Evolutionary conservation across 2,888 invertebrate genomes (phyloP).

Genomic region (Orthosia gracilis): DNA sequence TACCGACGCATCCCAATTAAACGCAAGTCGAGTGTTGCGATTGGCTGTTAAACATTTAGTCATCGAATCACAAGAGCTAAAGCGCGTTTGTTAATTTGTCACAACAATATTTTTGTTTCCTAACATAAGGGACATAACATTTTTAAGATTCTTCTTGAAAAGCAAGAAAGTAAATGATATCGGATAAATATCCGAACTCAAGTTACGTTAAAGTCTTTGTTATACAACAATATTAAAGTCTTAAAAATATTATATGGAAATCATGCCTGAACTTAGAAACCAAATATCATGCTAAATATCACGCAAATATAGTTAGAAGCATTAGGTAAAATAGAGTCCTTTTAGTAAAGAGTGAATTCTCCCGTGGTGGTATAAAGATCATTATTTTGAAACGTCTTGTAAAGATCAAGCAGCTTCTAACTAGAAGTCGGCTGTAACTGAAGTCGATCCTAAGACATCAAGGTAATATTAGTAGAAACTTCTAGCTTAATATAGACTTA

Average conservation of each 20-base stretch:
- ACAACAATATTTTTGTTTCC: neutral
- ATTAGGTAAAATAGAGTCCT: neutral
- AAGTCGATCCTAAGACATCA: neutral
- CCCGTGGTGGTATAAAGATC: neutral
- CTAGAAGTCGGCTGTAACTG: neutral
- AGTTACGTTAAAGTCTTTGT: constrained; percentile 9
- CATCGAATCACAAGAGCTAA: neutral
- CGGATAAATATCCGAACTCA: constrained; percentile 8
- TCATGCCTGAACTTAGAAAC: neutral
- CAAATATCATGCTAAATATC: constrained; percentile 19
- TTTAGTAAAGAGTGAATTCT: neutral
- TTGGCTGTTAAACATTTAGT: neutral
- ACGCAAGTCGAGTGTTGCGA: too few relatives aligned
- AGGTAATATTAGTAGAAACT: neutral
- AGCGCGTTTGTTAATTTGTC: neutral
- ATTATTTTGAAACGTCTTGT: neutral
- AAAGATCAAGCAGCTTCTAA: neutral
- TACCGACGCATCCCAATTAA: too few relatives aligned
- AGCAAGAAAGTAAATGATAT: constrained; percentile 15
- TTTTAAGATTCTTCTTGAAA: neutral
- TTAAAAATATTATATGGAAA: constrained; percentile 18
- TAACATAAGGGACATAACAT: accelerated
- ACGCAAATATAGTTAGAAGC: constrained; percentile 11
- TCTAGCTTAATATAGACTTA: too few relatives aligned
- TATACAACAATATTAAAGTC: constrained; percentile 14